A percentile compares a stretch with the other conserved stretches of the same genome.
These are phyloP conservation scores for Drosophila setosimentum DNA, from an alignment of 2,888 invertebrate genomes.

Conservation along the genomic window DNA sequence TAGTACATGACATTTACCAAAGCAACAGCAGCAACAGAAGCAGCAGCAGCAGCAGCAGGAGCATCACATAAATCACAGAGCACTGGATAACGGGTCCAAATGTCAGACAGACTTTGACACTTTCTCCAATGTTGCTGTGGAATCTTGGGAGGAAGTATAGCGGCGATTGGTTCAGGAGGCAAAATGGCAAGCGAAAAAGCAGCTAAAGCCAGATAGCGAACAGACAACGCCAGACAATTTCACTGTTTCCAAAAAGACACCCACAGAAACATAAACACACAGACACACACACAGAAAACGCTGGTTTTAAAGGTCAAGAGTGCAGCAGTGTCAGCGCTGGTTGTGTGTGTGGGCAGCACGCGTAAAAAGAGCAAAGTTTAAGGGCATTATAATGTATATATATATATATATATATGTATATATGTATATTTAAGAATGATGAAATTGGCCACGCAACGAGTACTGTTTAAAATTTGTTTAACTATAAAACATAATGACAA, in stretches of 20 bases:
- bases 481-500: conserved; percentile 48
- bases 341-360: conserved; percentile 37
- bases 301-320: conserved; percentile 78
- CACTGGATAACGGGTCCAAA: conserved; percentile 61
- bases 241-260: conserved; percentile 25
- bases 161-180: conserved; percentile 12
- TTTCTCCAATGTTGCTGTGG: conserved; percentile 25
- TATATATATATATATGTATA: background rate
- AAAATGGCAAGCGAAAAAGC: conserved; percentile 40
- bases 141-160: conserved; percentile 1
- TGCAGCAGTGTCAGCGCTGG: conserved; percentile 55
- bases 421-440: conserved; percentile 54
- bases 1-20: conserved; percentile 50
- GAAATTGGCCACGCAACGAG: conserved; percentile 69
- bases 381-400: conserved; percentile 70
- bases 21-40: conserved; percentile 29
- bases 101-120: conserved; percentile 68
- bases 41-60: conserved; percentile 27
- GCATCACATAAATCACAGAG: conserved; percentile 68
- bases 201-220: conserved; percentile 32
- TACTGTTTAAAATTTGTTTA: conserved; percentile 49
- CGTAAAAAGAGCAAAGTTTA: conserved; percentile 78
- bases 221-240: conserved; percentile 60
- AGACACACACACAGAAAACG: conserved; percentile 25
- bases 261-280: conserved; percentile 44